Base-by-base conservation (phyloP, 2,113 vertebrate species). In the Cyprinodon variegatus region DNA sequence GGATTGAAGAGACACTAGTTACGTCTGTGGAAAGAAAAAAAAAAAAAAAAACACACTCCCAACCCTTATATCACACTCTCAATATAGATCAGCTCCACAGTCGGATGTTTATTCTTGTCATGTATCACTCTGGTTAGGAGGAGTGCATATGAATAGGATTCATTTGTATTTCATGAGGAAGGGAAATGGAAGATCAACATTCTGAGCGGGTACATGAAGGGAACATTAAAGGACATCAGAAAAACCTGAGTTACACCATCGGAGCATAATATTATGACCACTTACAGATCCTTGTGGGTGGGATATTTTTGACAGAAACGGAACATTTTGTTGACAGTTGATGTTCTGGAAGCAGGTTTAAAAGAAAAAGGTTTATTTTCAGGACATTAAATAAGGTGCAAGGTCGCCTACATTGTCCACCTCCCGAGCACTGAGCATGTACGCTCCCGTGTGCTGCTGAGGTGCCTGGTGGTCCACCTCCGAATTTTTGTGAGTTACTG, bases 131-230 rank as follows among this genome's bases (percentile, higher is more conserved):
- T 13, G 12, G 76, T 0, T 64, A 81, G 37, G 72, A 82, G 76
- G 70, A 81, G 84, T 79, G 85, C 79, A 86, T 86, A 74, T 84
- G 76, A 93, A 87, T 76, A 79, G 78, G 81, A 78, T 76, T 67
- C 78, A 74, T 86, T 86, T 88, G 83, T 68, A 75, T 85, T 88
- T 83, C 78, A 79, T 81, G 75, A 65, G 71, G 61, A 68, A 89
- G 72, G 83, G 70, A 61, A 84, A 79, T 92, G 88, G 87, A 81
- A 86, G 80, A 89, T 83, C 83, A 93, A 94, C 92, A 88, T 69
- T 86, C 79, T 89, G 88, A 86, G 85, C 84, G 78, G 77, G 77
- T 43, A 72, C 63, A 77, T 48, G 69, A 50, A 57, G 59, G 48
- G 62, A 74, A 29, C 66, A 61, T 66, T 76, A 70, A 46, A 68